Conservation (phyloP, 2,888 invertebrate genomes). For the Ophioninae sp. region DNA sequence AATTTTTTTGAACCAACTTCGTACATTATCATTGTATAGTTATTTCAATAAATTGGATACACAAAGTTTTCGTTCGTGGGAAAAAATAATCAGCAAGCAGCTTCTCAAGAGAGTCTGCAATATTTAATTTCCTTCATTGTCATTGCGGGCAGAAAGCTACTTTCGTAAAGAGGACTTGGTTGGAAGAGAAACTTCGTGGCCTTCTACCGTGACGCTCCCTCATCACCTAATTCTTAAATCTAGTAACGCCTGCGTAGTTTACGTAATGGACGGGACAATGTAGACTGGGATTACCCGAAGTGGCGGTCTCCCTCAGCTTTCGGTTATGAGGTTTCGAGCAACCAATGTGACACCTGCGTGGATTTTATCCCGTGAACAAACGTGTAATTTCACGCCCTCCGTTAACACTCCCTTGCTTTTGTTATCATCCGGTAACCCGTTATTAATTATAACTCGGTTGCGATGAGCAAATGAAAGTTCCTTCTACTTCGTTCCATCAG, state of each 20-base stretch:
- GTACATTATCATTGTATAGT: no score
- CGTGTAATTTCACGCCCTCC: slow-evolving; percentile 29
- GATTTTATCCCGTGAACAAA: slow-evolving; percentile 26
- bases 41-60: no score
- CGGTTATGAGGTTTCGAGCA: slow-evolving; percentile 24
- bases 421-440: slow-evolving; percentile 21
- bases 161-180: background rate
- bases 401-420: slow-evolving; percentile 15
- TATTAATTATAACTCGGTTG: slow-evolving; percentile 47
- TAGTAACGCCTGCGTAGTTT: slow-evolving; percentile 3
- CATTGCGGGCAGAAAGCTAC: no score
- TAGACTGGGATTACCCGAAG: slow-evolving; percentile 57
- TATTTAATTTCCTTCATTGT: no score
- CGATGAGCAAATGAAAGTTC: slow-evolving; percentile 29
- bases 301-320: slow-evolving; percentile 49
- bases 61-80: no score
- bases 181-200: background rate
- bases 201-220: background rate
- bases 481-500: background rate
- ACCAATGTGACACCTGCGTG: slow-evolving; percentile 18
- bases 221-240: background rate
- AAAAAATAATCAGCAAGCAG: no score
- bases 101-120: no score
- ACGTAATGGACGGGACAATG: slow-evolving; percentile 52
- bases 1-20: no score